Evolutionary conservation across 2,888 invertebrate genomes (phyloP).

Genomic region (Ectemnius cavifrons): DNA sequence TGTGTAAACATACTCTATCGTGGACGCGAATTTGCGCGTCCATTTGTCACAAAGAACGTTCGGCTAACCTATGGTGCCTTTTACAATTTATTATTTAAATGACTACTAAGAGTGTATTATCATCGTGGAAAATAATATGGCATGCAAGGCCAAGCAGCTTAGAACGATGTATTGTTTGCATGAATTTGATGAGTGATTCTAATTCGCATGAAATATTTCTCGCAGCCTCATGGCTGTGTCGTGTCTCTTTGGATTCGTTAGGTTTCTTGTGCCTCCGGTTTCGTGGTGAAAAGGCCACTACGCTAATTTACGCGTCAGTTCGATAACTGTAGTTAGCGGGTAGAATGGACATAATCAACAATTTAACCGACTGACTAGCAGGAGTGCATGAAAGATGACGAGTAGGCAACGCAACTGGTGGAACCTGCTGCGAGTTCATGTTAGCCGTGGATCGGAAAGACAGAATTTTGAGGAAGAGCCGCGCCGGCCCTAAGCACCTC

Average conservation of each 20-base stretch:
- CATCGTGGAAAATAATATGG: no score
- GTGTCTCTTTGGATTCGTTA: conserved; percentile 6
- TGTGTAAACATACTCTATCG: not conserved
- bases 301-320: conserved; percentile 64
- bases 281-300: conserved; percentile 10
- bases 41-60: no score
- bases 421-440: conserved; percentile 60
- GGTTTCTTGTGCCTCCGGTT: conserved; percentile 9
- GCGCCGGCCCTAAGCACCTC: conserved; percentile 76
- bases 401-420: not conserved
- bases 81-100: not conserved
- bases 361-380: conserved; percentile 74
- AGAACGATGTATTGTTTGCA: no score
- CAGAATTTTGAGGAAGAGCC: conserved; percentile 78
- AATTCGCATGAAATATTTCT: no score
- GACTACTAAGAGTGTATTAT: not conserved
- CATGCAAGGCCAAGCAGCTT: no score
- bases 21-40: no score
- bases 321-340: conserved; percentile 69
- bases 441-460: conserved; percentile 76
- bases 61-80: not conserved
- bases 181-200: no score
- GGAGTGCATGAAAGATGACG: conserved; percentile 18
- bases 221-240: no score
- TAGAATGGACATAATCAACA: conserved; percentile 78